A percentile compares a stretch with the other conserved stretches of the same genome.
These are phyloP conservation scores for Dasysyrphus tricinctus DNA, from an alignment of 2,888 invertebrate species.

Conservation along the genomic window DNA sequence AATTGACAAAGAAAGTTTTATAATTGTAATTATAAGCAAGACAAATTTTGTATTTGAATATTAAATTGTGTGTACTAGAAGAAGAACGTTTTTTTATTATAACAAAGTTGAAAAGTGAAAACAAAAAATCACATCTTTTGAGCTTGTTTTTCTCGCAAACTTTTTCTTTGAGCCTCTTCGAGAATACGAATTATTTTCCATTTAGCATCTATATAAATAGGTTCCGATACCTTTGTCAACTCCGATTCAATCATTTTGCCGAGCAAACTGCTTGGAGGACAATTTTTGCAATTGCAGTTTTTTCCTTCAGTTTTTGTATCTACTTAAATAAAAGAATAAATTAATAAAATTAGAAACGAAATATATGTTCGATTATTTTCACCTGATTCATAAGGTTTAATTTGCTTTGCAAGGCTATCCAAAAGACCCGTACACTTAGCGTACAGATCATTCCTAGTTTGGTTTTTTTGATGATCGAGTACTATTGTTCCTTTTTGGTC, in stretches of 20 bases:
- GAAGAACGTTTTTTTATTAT: not conserved
- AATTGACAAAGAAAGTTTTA: not conserved
- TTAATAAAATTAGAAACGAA: no score
- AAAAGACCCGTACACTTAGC: constrained; percentile 10
- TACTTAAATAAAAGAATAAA: no score
- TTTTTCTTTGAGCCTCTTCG: constrained; percentile 46
- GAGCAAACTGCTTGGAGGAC: constrained; percentile 32
- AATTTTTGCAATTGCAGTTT: not conserved
- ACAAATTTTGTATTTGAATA: not conserved
- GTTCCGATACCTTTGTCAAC: constrained; percentile 27
- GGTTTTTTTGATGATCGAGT: not conserved
- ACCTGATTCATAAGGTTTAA: not conserved
- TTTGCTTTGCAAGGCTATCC: constrained; percentile 3
- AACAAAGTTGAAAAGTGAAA: not conserved
- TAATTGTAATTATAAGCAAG: not conserved
- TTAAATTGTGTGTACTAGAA: not conserved
- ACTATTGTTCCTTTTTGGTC: not conserved
- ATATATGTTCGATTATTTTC: no score
- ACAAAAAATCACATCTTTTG: not conserved
- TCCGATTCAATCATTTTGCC: constrained; percentile 54
- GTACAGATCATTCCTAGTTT: constrained; percentile 7
- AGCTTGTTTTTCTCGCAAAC: constrained; percentile 5
- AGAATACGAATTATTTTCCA: constrained; percentile 60
- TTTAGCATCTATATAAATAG: constrained; percentile 53
- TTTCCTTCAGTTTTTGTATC: no score